Base-by-base conservation (phyloP, 2,888 invertebrate genomes). In the Tromatobia lineatoria region DNA sequence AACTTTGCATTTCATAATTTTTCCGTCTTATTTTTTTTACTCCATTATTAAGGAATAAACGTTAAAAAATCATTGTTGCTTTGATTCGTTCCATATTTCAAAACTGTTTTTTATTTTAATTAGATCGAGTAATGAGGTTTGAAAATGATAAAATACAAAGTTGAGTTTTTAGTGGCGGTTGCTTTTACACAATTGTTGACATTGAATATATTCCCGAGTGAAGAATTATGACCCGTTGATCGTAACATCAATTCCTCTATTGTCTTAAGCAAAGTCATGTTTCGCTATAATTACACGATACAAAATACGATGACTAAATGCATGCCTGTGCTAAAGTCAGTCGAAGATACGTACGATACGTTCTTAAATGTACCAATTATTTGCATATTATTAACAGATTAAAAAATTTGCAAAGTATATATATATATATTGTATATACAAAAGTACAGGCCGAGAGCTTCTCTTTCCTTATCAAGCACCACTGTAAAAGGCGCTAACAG, bases 221-320 rank as follows among this genome's bases (percentile, higher is more conserved):
- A 47, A 67, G 23, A 69, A 29, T 10, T 1, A 67, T 15, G 25
- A 45, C 29, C 34, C 42, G 25, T 7, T n/a, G 23, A 29, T 67
- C 45, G 18, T 45, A 29, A 67, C 3, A 61, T 50, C 38, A 20
- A 45, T n/a, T 54, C n/a, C 61, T 38, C 34, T 38, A 38, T 64
- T 34, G 61, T 64, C 61, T 64, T 42, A 73, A 80, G 78, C 74
- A 78, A 77, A 74, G 83, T 80, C 80, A 73, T 69, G 80, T 74
- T 81, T 73, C 76, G 76, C 80, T 80, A 69, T 80, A 83, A 80
- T 75, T 83, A 83, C 83, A 81, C 54, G 38, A 78, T 69, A 81
- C 77, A 69, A 81, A 81, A 74, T 69, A 81, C 67, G 47, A 64
- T 50, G 81, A 81, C 81, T 77, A 84, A 84, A 84, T 74, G 77